phyloP scores from a whole-genome alignment of 2,797 vertebrate genomes.

The Halcyon badia region DNA sequence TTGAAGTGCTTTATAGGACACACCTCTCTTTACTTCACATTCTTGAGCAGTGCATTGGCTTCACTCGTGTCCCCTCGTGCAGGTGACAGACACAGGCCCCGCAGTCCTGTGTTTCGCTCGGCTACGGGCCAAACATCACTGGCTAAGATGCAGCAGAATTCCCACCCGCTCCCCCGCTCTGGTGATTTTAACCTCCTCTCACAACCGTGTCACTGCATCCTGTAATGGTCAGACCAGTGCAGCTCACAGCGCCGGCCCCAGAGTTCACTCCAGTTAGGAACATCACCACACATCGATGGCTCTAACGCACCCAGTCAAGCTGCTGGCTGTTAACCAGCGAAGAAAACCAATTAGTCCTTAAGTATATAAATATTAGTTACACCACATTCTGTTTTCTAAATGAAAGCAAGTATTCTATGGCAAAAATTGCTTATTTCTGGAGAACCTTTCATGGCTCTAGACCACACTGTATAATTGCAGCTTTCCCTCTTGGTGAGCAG shows the following conservation, averaged over 20 bases:
- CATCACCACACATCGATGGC: fast-evolving
- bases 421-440: background rate
- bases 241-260: background rate
- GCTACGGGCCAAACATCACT: fast-evolving
- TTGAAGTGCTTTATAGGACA: background rate
- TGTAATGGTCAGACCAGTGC: background rate
- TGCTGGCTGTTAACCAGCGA: background rate
- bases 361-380: background rate
- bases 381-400: background rate
- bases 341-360: background rate
- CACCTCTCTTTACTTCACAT: background rate
- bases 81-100: background rate
- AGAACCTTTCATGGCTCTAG: background rate
- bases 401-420: background rate
- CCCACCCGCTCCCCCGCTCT: background rate
- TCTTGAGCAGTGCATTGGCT: background rate
- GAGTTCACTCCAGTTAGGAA: fast-evolving
- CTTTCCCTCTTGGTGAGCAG: background rate
- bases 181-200: background rate
- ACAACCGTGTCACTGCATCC: background rate
- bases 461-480: background rate
- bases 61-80: background rate
- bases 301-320: background rate
- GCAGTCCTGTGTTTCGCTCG: fast-evolving
- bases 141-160: background rate